Evolutionary conservation across 2,113 vertebrate species (phyloP).

Genomic region (Corythoichthys intestinalis): DNA sequence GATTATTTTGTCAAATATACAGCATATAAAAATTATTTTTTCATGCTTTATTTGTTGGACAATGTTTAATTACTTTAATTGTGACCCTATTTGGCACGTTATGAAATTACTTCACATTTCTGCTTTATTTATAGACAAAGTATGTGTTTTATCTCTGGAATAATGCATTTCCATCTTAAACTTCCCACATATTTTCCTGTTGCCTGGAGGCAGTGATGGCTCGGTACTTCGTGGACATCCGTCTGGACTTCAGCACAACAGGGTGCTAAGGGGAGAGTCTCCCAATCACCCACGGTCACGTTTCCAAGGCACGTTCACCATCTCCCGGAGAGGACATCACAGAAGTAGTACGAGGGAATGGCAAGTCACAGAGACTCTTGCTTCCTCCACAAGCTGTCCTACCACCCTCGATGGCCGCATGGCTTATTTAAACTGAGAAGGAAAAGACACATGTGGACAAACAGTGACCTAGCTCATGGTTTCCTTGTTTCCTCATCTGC

Average conservation of each 20-base stretch:
- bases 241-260: slow-evolving; percentile 50
- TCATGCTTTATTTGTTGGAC: no score
- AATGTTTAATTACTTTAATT: no score
- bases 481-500: slow-evolving; percentile 26
- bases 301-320: slow-evolving; percentile 17
- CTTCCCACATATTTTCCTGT: slow-evolving; percentile 12
- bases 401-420: slow-evolving; percentile 75
- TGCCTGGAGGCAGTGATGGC: slow-evolving; percentile 57
- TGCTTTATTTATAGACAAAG: no score
- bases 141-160: no score
- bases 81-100: no score
- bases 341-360: slow-evolving; percentile 51
- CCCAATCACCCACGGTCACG: slow-evolving; percentile 19
- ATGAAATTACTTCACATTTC: no score
- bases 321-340: slow-evolving; percentile 19
- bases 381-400: slow-evolving; percentile 69
- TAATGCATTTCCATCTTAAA: slow-evolving; percentile 1
- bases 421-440: slow-evolving; percentile 30
- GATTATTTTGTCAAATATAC: no score
- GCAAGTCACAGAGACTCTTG: slow-evolving; percentile 54
- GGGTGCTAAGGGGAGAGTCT: slow-evolving; percentile 41
- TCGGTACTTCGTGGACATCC: slow-evolving; percentile 32
- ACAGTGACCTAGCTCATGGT: slow-evolving; percentile 30
- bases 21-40: no score
- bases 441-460: slow-evolving; percentile 30